Evolutionary conservation across 2,888 invertebrate species (phyloP), one percentile per base, ranked within the genome.

Genomic region (Sarcophaga carnaria): DNA sequence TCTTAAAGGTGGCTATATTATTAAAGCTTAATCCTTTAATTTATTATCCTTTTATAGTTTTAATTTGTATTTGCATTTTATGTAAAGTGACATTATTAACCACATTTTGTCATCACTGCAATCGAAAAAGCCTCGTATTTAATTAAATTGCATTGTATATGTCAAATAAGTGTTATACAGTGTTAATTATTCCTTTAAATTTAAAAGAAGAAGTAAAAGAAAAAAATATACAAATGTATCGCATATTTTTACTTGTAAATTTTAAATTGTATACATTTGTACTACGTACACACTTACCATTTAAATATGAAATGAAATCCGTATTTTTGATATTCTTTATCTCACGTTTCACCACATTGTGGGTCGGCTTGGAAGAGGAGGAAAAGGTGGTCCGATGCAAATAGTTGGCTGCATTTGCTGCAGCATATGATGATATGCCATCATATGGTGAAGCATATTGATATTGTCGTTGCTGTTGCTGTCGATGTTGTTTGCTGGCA

Each of bases 301-400:
- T 87, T 72, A 87, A 76, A 77, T 84, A 87, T 76, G 87, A 79
- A 64, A 84, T 87, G 59, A 84, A 84, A 84, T 87, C 84, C 81
- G 81, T 79, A 63, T 4, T 84, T 79, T 82, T 84, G 20, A 63
- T 76, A 25, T 82, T 69, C 25, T 79, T 80, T 76, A 80, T 82
- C 67, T 80, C 79, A 64, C 87, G 81, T 72, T 87, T 87, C 45
- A 64, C 79, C 63, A 84, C 67, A 63, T 63, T 67, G 27, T 82
- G 81, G 8, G 76, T 63, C 63, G 37, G 59, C 4, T 54, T 12
- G 17, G 12, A 17, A 17, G 17, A 54, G 14, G 14, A 54, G 54
- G 54, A 10, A 54, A 3, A 54, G 20, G 87, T 67, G 14, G 62
- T 63, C n/a, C 69, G 84, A 37, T 66, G 84, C 6, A 87, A 79